Conservation (phyloP, 2,113 vertebrate genomes). For the cattle (Bos taurus) region DNA sequence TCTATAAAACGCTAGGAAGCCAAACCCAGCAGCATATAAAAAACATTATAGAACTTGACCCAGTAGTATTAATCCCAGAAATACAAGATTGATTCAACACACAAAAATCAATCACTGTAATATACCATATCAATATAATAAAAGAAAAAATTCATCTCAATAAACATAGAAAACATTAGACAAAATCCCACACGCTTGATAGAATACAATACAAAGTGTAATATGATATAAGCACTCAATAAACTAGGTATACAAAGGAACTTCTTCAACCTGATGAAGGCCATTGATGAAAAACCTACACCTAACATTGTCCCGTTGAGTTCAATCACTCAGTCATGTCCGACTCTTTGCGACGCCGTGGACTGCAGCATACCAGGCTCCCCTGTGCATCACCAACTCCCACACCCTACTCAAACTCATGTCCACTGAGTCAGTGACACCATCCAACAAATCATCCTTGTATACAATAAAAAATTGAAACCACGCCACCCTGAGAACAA, state of each 20-base stretch:
- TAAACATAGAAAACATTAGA: background rate
- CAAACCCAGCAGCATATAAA: background rate
- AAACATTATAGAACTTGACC: background rate
- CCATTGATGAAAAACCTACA: background rate
- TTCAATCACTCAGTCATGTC: accelerated
- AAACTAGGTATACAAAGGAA: background rate
- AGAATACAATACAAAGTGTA: background rate
- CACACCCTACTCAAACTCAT: background rate
- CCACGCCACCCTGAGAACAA: background rate
- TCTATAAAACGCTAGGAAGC: background rate
- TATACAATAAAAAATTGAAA: background rate
- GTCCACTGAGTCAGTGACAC: background rate
- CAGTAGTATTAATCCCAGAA: background rate
- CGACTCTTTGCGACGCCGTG: accelerated
- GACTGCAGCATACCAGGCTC: background rate
- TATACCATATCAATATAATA: background rate
- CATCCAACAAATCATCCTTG: background rate
- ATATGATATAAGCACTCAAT: background rate
- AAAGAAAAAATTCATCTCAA: background rate
- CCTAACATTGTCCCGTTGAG: background rate
- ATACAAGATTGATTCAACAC: background rate
- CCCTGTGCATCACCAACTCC: background rate
- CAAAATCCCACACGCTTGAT: background rate
- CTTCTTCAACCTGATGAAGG: background rate
- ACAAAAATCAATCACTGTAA: background rate